A percentile compares a stretch with the other conserved stretches of the same genome.
Evolutionary conservation across 2,113 vertebrate genomes (phyloP).

Genomic region (Mesoclemmys tuberculata): DNA sequence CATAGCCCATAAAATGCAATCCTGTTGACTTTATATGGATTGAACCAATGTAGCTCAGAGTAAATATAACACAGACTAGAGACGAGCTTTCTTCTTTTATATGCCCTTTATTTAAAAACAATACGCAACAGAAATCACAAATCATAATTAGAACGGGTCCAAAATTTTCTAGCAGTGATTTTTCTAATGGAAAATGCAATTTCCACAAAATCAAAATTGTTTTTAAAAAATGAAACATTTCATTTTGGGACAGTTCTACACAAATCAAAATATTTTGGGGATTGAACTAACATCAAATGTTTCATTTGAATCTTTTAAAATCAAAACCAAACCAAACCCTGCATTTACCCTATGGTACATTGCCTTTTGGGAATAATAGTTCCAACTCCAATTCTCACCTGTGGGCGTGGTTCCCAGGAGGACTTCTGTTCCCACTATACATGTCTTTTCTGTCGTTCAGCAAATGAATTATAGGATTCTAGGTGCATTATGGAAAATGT

Average conservation of each 20-base stretch:
- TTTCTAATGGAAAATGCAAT: neutral
- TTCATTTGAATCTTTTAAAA: conserved; percentile 32
- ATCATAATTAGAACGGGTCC: neutral
- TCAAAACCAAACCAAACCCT: rapidly evolving
- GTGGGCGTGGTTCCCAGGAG: neutral
- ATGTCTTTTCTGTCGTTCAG: neutral
- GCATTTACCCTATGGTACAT: neutral
- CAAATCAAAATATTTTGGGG: neutral
- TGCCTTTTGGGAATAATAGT: neutral
- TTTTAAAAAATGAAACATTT: neutral
- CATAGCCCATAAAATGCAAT: neutral
- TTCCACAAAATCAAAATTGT: neutral
- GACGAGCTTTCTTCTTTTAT: neutral
- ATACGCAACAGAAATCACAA: neutral
- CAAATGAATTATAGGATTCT: neutral
- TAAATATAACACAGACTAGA: neutral
- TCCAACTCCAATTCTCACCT: neutral
- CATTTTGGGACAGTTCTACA: neutral
- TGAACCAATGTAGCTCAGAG: neutral
- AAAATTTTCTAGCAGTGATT: neutral
- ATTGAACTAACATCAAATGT: neutral
- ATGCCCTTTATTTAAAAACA: neutral
- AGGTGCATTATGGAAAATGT: neutral
- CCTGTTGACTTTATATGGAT: neutral
- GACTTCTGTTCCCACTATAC: neutral